phyloP scores from a whole-genome alignment of 1,140 invertebrate genomes.

The Drosophila prosaltans region DNA sequence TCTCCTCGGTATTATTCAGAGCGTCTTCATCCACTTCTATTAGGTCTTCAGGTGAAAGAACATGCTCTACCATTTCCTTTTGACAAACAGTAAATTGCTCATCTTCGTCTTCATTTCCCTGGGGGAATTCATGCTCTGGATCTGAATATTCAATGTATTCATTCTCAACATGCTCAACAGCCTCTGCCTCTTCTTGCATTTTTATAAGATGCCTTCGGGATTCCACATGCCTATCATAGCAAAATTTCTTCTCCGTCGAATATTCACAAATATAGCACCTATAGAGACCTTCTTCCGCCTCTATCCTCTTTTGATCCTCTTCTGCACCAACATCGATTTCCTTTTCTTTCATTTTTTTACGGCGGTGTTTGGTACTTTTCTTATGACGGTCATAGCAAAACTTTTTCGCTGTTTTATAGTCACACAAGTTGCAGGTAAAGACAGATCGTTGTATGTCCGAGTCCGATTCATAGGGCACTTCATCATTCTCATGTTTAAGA shows the following conservation, averaged over 20 bases:
- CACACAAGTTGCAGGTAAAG: slow-evolving; percentile 26
- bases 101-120: neutral
- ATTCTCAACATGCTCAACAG: neutral
- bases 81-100: slow-evolving; percentile 5
- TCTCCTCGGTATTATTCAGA: slow-evolving; percentile 4
- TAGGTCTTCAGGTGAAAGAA: neutral
- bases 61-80: slow-evolving; percentile 1
- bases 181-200: neutral
- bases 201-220: neutral
- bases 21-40: slow-evolving; percentile 11
- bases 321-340: neutral
- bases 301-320: neutral
- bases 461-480: slow-evolving; percentile 25
- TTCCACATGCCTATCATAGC: slow-evolving; percentile 3
- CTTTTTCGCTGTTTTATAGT: slow-evolving; percentile 32
- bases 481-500: slow-evolving; percentile 17
- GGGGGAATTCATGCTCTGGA: neutral
- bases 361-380: slow-evolving; percentile 1
- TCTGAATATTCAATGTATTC: neutral
- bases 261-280: neutral
- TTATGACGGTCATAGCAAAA: slow-evolving; percentile 40
- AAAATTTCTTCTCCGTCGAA: neutral
- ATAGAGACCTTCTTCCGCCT: neutral
- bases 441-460: slow-evolving; percentile 28
- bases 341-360: slow-evolving; percentile 5